phyloP scores from a whole-genome alignment of 2,888 invertebrate species.

The Tipula lateralis region DNA sequence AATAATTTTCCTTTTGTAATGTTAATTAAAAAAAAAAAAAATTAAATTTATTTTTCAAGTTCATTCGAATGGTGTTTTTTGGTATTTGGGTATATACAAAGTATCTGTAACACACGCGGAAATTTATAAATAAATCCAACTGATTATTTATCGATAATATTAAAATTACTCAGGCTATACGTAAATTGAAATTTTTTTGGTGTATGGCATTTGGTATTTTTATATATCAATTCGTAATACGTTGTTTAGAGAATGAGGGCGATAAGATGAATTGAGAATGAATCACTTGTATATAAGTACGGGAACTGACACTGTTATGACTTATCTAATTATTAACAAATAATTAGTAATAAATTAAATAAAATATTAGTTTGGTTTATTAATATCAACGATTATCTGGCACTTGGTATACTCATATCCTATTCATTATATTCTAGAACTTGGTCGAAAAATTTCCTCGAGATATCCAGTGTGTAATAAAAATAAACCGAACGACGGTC shows the following conservation, averaged over 20 bases:
- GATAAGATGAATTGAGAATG: background rate
- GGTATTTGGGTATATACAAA: background rate
- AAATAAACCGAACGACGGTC: too few relatives aligned
- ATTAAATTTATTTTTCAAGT: background rate
- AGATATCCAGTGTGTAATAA: too few relatives aligned
- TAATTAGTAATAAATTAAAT: too few relatives aligned
- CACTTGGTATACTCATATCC: too few relatives aligned
- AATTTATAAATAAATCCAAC: background rate
- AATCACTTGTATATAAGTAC: background rate
- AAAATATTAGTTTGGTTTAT: too few relatives aligned
- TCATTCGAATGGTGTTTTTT: background rate
- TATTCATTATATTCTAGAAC: too few relatives aligned
- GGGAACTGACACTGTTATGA: background rate
- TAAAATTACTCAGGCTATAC: constrained; percentile 5
- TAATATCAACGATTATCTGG: too few relatives aligned
- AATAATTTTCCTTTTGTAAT: background rate
- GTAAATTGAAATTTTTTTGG: background rate
- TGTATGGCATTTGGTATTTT: background rate
- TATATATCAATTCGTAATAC: background rate
- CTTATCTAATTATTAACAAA: too few relatives aligned
- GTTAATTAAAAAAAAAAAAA: constrained; percentile 3
- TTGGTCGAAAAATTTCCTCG: too few relatives aligned
- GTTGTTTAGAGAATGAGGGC: background rate
- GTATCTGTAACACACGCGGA: background rate
- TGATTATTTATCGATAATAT: background rate